phyloP scores from a whole-genome alignment of 2,888 invertebrate genomes.

The Eupithecia subumbrata region DNA sequence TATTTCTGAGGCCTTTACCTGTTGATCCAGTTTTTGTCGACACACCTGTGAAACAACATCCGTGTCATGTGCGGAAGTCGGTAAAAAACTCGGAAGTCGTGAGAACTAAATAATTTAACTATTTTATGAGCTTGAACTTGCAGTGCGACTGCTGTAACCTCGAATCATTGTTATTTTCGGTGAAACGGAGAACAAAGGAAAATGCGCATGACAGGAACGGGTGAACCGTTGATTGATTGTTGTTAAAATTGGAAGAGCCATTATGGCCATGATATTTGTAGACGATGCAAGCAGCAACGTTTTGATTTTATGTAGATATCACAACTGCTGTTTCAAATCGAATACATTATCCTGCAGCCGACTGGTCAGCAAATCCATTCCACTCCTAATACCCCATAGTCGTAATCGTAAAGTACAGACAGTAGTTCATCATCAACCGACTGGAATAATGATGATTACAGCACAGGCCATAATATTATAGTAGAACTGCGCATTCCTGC shows the following conservation, averaged over 20 bases:
- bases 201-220: neutral
- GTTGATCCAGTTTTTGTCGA: conserved; percentile 59
- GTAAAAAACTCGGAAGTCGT: conserved; percentile 18
- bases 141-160: neutral
- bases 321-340: neutral
- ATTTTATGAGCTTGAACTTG: conserved; percentile 7
- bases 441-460: neutral
- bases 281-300: neutral
- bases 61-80: conserved; percentile 45
- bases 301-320: neutral
- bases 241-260: neutral
- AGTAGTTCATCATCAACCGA: neutral
- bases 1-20: conserved; percentile 61
- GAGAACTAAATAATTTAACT: conserved; percentile 15
- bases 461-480: neutral
- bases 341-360: neutral
- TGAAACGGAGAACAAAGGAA: neutral
- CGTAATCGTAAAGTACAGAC: neutral
- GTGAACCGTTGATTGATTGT: neutral
- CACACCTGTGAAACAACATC: conserved; percentile 50
- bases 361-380: neutral
- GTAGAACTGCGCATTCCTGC: conserved; percentile 31
- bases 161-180: conserved; percentile 1
- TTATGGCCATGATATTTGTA: neutral
- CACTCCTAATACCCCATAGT: neutral